phyloP scores from a whole-genome alignment of 2,797 vertebrate genomes.

The Toxotes lorentzi region DNA sequence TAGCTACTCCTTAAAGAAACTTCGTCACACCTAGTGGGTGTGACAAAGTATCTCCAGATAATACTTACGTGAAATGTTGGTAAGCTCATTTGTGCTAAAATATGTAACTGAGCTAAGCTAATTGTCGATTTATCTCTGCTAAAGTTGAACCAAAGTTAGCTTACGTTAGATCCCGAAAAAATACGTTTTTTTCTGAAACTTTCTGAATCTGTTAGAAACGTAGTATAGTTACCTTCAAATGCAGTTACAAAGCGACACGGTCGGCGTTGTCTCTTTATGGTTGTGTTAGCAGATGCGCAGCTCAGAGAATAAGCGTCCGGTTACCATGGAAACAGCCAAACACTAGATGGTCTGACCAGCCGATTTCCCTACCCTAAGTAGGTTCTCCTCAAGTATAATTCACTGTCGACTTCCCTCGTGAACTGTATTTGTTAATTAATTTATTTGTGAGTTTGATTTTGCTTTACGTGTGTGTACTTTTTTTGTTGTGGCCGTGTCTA shows the following conservation, averaged over 20 bases:
- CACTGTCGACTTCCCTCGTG: no score
- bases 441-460: no score
- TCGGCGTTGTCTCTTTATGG: background rate
- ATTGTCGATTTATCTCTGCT: background rate
- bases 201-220: background rate
- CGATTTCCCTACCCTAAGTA: no score
- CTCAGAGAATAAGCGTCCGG: background rate
- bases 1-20: no score
- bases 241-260: background rate
- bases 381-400: no score
- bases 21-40: no score
- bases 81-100: background rate
- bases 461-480: no score
- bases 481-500: no score
- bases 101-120: background rate
- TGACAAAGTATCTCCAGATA: no score
- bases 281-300: accelerated
- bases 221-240: slow-evolving; percentile 38
- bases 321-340: slow-evolving; percentile 45
- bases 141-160: background rate
- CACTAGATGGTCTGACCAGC: background rate
- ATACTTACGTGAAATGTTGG: no score
- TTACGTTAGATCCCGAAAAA: background rate
- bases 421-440: no score
- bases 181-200: no score